Conservation (phyloP, 2,888 invertebrate genomes). For the Archips xylosteana region DNA sequence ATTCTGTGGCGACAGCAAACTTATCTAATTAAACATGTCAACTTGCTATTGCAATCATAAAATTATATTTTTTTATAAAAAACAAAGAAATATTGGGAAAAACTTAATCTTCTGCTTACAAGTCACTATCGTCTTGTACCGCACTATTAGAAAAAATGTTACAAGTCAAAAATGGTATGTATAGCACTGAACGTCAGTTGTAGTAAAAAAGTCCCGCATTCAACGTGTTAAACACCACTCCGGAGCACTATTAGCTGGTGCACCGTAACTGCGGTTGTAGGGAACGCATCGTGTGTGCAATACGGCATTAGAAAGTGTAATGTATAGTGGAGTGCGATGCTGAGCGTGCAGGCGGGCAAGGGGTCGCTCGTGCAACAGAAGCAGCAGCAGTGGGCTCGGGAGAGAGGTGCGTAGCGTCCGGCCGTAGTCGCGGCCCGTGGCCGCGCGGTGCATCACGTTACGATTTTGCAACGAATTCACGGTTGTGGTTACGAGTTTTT, state of each 20-base stretch:
- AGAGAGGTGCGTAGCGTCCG: slow-evolving; percentile 89
- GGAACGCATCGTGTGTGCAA: slow-evolving; percentile 76
- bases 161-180: too few relatives aligned
- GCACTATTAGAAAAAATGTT: too few relatives aligned
- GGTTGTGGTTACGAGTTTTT: slow-evolving; percentile 59
- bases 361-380: slow-evolving; percentile 93
- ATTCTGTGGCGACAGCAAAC: too few relatives aligned
- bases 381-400: slow-evolving; percentile 96
- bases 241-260: slow-evolving; percentile 75
- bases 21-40: too few relatives aligned
- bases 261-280: slow-evolving; percentile 76
- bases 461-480: slow-evolving; percentile 63
- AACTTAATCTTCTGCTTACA: too few relatives aligned
- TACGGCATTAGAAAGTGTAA: slow-evolving; percentile 82
- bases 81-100: too few relatives aligned
- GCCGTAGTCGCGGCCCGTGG: slow-evolving; percentile 21
- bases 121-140: too few relatives aligned
- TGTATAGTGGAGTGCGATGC: slow-evolving; percentile 79
- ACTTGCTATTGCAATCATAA: too few relatives aligned
- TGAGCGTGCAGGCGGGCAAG: slow-evolving; percentile 75
- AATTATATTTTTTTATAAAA: too few relatives aligned
- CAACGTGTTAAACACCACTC: slow-evolving; percentile 75
- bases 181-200: too few relatives aligned
- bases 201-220: too few relatives aligned
- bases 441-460: slow-evolving; percentile 49